Base-by-base conservation (phyloP, 2,113 vertebrate genomes). In the Pseudopodoces humilis region DNA sequence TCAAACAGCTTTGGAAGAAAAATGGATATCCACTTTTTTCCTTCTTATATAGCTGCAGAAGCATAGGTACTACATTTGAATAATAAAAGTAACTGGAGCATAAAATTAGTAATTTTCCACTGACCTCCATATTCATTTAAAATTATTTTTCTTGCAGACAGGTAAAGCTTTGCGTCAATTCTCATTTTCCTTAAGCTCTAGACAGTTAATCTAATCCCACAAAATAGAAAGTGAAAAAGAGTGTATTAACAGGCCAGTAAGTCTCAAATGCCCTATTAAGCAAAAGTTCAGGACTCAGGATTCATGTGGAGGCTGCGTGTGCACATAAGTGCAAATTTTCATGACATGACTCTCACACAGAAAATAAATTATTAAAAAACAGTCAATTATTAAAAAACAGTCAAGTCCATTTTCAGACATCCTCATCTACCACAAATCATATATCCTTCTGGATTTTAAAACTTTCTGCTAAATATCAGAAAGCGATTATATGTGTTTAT, bases 91-190 rank as follows among this genome's bases (percentile, higher is more conserved):
- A 95, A 94, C 72, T 88, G 86, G 62, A 94, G 94, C 88, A 93
- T 95, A 96, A 97, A 92, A 96, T 97, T 96, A 96, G 82, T 91
- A 94, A 58, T 95, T 96, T 96, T 96, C 53, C 28, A 81, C 65
- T 94, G 93, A 92, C 95, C 67, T 92, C 80, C 22, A 39, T 69
- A 69, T 91, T 86, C 0, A 79, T 94, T 94, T 88, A 65, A 94
- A 85, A 90, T 90, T 93, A 68, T 86, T 95, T 90, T 96, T 86
- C 20, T 94, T 88, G n/a, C 53, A 92, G 65, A 88, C 70, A 90
- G 83, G 80, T 95, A 94, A 88, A 93, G 37, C 25, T 92, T 88
- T 90, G 56, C 62, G 69, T 86, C 90, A 93, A 72, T 92, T 93
- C 28, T 91, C 35, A 91, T 92, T 94, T 87, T 91, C 39, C 43